Base-by-base conservation (phyloP, 1,140 invertebrate genomes). In the Latrodectus geometricus region DNA sequence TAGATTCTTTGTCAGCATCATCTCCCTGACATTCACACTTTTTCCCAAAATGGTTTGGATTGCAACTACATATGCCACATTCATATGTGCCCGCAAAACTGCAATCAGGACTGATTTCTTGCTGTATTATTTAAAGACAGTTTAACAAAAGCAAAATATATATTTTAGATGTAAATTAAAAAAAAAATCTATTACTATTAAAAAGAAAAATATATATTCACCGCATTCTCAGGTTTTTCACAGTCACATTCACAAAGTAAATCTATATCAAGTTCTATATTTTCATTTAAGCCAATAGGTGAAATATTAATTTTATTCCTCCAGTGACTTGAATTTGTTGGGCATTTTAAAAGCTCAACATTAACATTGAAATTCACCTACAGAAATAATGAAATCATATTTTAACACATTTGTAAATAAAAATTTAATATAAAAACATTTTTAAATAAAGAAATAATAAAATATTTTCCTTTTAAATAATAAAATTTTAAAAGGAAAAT, bases 181-280 rank as follows among this genome's bases (percentile, higher is more conserved):
- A 61, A 61, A 61, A 61, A 61, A n/a, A 35, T 61, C 8, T 14
- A 61, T n/a, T 65, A 70, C 15, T 8, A 20, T 69, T 15, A 49
- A 15, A 49, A 54, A 75, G 4, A 21, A 5, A 77, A 76, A 48
- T 9, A n/a, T n/a, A n/a, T n/a, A 76, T 50, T 48, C 79, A 84
- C 87, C 76, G 79, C 81, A 74, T 17, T 50, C 72, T 86, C 78
- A 66, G 72, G 75, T 49, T 93, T 92, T 90, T 97, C 96, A 91
- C 97, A 98, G 35, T 94, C 94, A 89, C 97, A 99, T 89, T 96
- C 94, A 89, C 97, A 98, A 0, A 96, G 90, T 93, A 98, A 95
- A 90, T 97, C 95, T 78, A 98, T 90, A 88, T 97, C 94, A 0
- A 99, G 93, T 8, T 93, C 92, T 8, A 98, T 92, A 90, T 94